Evolutionary conservation across 2,113 vertebrate genomes (phyloP), one percentile per base, ranked within the genome.

Genomic region (Crotalus helleri): DNA sequence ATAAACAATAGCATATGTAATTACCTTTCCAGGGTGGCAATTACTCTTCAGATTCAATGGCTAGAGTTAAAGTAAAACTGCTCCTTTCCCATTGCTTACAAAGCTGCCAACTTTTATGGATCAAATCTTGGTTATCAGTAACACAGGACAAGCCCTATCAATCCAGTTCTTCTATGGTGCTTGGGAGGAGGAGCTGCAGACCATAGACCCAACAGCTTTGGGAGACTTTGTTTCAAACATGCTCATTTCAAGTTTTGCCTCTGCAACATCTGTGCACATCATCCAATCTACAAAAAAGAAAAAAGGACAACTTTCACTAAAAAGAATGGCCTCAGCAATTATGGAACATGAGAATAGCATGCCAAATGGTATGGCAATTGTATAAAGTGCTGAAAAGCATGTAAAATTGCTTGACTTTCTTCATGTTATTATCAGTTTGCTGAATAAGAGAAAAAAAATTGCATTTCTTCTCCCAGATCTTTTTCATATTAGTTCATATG

Each of bases 1-100:
- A 97, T 98, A 98, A 98, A 98, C 97, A 98, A 97, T 97, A 94
- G 96, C 64, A 95, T 97, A 96, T 97, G 94, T 98, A 98, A 98
- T 98, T 98, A 97, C 97, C 96, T 97, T 98, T 97, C 96, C 96
- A 95, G 96, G 95, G 95, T 98, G 96, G 96, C 97, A 98, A 98
- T 98, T 97, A 98, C 95, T 97, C 96, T 96, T 95, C 94, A 51
- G 93, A 96, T 96, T 97, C 97, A 97, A 97, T 96, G 97, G 95
- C 93, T 90, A 96, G 96, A 97, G 95, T 97, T 97, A 96, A 97
- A 94, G 94, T 93, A 96, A 51, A 29, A 33, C 17, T 12, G 4
- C 29, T 8, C 85, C 33, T 12, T 69, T 93, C 58, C 85, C 51
- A 57, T 58, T 94, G 96, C 95, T 94, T 93, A 69, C 88, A 94